Conservation (phyloP, 2,888 invertebrate species). For the Himalopsyche tibetana region DNA sequence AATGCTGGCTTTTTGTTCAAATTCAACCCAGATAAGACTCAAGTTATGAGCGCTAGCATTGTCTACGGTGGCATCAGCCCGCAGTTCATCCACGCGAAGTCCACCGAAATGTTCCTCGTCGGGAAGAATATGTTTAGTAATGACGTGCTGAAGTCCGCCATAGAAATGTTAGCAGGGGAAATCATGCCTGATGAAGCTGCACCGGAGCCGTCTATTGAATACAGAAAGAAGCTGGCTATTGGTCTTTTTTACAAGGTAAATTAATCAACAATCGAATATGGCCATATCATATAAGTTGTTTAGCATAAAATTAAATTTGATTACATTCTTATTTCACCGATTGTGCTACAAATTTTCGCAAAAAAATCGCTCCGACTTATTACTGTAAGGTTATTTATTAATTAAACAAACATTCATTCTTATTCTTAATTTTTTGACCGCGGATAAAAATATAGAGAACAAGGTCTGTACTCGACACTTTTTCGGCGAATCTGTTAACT, state of each 20-base stretch:
- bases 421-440: too few relatives aligned
- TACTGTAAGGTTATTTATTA: too few relatives aligned
- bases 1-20: slow-evolving; percentile 85
- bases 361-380: too few relatives aligned
- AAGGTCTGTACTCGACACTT: too few relatives aligned
- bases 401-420: too few relatives aligned
- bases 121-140: slow-evolving; percentile 74
- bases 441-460: too few relatives aligned
- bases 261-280: neutral
- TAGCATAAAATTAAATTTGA: too few relatives aligned
- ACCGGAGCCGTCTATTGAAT: slow-evolving; percentile 83
- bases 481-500: too few relatives aligned
- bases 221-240: slow-evolving; percentile 83
- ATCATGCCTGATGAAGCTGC: slow-evolving; percentile 80
- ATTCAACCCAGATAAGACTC: slow-evolving; percentile 72
- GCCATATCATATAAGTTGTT: too few relatives aligned
- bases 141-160: slow-evolving; percentile 73
- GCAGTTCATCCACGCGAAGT: slow-evolving; percentile 76
- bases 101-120: slow-evolving; percentile 75
- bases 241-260: slow-evolving; percentile 88
- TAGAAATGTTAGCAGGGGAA: slow-evolving; percentile 78
- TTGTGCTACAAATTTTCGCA: too few relatives aligned
- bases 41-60: slow-evolving; percentile 74
- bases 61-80: slow-evolving; percentile 82
- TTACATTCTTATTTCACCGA: too few relatives aligned